Evolutionary conservation across 2,888 invertebrate species (phyloP).

Genomic region (Odontothrips loti): DNA sequence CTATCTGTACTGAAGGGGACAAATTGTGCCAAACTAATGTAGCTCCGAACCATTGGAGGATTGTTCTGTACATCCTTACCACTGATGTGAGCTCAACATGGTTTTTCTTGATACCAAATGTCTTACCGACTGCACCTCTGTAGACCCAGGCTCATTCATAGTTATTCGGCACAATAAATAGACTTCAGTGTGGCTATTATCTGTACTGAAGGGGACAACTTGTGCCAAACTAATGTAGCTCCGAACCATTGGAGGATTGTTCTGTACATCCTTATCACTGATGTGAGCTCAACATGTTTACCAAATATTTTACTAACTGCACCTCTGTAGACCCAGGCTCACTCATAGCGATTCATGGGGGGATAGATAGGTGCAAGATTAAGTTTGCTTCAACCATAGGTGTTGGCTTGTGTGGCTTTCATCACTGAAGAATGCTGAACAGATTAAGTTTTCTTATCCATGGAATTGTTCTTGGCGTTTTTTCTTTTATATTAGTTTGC

Average conservation of each 20-base stretch:
- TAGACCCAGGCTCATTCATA: neutral
- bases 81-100: conserved; percentile 29
- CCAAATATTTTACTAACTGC: neutral
- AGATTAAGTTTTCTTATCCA: neutral
- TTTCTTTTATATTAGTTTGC: conserved; percentile 18
- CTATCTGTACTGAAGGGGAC: neutral
- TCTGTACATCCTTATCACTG: conserved; percentile 15
- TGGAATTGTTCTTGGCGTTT: too few species aligned
- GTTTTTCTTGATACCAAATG: neutral
- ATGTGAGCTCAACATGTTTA: conserved; percentile 24
- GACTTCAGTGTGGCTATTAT: neutral
- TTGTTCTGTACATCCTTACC: conserved; percentile 18
- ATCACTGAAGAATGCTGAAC: neutral
- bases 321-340: neutral
- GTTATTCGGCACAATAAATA: neutral
- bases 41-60: conserved; percentile 17
- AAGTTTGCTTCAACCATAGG: neutral
- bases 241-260: conserved; percentile 23
- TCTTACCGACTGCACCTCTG: neutral
- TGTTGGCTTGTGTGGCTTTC: conserved; percentile 19
- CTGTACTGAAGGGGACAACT: neutral
- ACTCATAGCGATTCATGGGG: neutral
- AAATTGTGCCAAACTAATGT: neutral
- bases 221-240: neutral
- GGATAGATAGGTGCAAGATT: neutral